Base-by-base conservation (phyloP, 2,888 invertebrate species). In the Lamproptera curius region DNA sequence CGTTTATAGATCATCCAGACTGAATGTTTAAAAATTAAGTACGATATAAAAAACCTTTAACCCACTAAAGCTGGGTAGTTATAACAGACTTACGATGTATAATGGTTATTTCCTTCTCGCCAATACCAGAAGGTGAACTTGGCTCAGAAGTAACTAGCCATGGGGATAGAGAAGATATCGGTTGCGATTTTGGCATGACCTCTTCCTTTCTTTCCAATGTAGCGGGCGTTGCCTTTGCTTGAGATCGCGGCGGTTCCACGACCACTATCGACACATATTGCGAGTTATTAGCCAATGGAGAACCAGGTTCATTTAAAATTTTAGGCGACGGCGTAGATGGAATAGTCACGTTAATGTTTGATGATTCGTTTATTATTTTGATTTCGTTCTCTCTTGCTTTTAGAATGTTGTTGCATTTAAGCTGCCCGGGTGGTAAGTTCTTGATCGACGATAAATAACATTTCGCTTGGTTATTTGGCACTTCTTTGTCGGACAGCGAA, bases 401-500 rank as follows among this genome's bases (percentile, higher is more conserved):
- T 45, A 97, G 88, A 73, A 97, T 97, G 53, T 86, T 97, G 56
- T 86, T 97, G 83, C 97, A 97, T 83, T 97, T 98, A 53, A 97
- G 90, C 70, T 97, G 95, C 56, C 96, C 96, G 6, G 95, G 95
- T 37, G 97, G 96, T 50, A 97, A 90, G 15, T 94, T 93, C 63
- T 92, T 92, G 16, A 89, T 90, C 28, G 90, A 90, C 35, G 90
- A 80, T 58, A 91, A 86, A 57, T 92, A 91, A 69, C 91, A 88
- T 70, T 91, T 91, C 36, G 90, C 84, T 72, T 91, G 91, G 77
- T 94, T 94, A 67, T 94, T 94, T 47, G 92, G 93, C 59, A 92
- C 85, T 68, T 92, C 91, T 55, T 88, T 89, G 26, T 89, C 80
- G 50, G 66, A 66, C 20, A 67, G 68, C 50, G 84, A 82, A 56